Evolutionary conservation across 2,113 vertebrate genomes (phyloP), one percentile per base, ranked within the genome.

Genomic region (Labeo catla): DNA sequence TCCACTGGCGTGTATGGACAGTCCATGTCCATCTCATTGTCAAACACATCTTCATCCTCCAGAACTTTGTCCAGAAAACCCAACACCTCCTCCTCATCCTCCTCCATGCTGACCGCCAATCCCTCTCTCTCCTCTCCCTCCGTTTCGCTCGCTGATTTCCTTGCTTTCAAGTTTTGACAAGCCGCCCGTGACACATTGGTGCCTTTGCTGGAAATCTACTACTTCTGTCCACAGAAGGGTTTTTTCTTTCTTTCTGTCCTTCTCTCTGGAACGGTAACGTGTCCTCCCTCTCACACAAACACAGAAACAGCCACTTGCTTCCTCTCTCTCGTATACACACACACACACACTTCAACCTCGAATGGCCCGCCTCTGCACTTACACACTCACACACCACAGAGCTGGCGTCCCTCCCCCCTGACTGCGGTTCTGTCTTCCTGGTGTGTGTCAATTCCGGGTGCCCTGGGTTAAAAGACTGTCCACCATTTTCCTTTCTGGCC

Each of bases 41-140:
- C 84, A 15, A 95, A 92, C 83, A 65, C 87, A 91, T 96, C 95
- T 92, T 97, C 97, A 89, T 98, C 97, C 90, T 98, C 97, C 91
- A 99, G 95, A 89, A 99, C 96, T 92, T 96, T 97, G 93, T 99
- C 97, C 95, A 98, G 92, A 91, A 96, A 96, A 91, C 97, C 93
- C 88, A 99, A 95, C 90, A 95, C 98, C 92, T 98, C 97, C 91
- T 97, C 96, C 95, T 95, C 94, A 86, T 94, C 94, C 84, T 95
- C 95, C 91, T 94, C 94, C 94, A 95, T 95, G 83, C 80, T 91
- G 88, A 68, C 2, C 45, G 54, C 16, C 66, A 23, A 70, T 76
- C 36, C 39, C 28, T 19, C 13, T 76, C 54, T 74, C 73, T 73
- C 23, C 72, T 68, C 49, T 68, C 21, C 65, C 59, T 16, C 19